Percentiles rank a stretch among this genome's conserved stretches.
Conservation (phyloP, 2,888 invertebrate species). For the Syrphus vitripennis region DNA sequence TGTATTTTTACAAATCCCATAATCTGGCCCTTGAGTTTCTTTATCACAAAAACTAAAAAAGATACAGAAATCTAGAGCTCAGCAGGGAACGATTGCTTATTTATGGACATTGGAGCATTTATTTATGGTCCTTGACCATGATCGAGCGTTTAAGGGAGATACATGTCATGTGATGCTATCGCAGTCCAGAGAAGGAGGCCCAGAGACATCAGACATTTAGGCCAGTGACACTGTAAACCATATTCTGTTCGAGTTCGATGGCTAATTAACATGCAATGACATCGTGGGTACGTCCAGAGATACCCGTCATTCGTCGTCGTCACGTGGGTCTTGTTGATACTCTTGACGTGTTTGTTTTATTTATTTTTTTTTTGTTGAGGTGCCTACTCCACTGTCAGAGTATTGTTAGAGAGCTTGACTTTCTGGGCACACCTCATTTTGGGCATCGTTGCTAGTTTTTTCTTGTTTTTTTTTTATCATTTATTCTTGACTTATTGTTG, state of each 20-base stretch:
- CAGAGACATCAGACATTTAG: conserved; percentile 56
- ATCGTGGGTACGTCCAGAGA: conserved; percentile 44
- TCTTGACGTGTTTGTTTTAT: background rate
- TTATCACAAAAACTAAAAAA: background rate
- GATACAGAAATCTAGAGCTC: conserved; percentile 68
- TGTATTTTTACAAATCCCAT: background rate
- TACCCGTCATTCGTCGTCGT: conserved; percentile 4
- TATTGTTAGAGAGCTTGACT: background rate
- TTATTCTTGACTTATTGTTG: background rate
- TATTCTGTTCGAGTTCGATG: conserved; percentile 46
- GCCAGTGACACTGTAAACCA: conserved; percentile 57
- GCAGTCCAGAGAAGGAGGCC: conserved; percentile 28
- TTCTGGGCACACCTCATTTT: conserved; percentile 43
- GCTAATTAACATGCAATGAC: conserved; percentile 67
- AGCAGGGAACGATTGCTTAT: conserved; percentile 72
- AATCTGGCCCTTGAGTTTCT: background rate
- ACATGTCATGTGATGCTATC: conserved; percentile 66
- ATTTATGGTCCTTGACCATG: conserved; percentile 73
- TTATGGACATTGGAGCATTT: conserved; percentile 72
- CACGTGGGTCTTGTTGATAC: conserved; percentile 8
- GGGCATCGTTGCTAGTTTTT: background rate
- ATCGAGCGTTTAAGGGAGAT: conserved; percentile 68
- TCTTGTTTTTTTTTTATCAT: no score
- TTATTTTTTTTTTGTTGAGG: background rate
- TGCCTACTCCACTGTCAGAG: conserved; percentile 27